Evolutionary conservation across 1,140 invertebrate species (phyloP).

Genomic region (Eueides isabella): DNA sequence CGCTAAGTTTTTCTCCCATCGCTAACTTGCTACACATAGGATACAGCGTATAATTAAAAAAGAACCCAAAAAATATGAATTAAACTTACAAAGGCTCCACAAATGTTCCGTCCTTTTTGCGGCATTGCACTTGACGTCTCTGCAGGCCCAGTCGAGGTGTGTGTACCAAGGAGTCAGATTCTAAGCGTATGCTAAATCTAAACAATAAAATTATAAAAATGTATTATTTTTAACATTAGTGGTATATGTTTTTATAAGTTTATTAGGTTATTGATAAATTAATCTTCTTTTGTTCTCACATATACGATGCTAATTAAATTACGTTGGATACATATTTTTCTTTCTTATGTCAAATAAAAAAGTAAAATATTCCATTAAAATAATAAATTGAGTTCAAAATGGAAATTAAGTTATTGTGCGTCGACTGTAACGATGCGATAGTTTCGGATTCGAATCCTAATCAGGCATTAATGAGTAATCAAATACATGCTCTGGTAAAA

Average conservation of each 20-base stretch:
- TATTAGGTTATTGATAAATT: too few species aligned
- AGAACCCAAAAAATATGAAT: background rate
- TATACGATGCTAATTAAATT: background rate
- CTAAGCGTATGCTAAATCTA: slow-evolving; percentile 50
- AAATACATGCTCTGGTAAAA: too few species aligned
- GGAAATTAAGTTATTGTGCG: too few species aligned
- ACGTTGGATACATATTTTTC: background rate
- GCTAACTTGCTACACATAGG: too few species aligned
- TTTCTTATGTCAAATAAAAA: too few species aligned
- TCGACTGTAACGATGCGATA: too few species aligned
- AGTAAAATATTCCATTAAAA: too few species aligned
- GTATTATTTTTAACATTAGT: too few species aligned
- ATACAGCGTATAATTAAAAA: background rate
- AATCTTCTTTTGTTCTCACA: background rate
- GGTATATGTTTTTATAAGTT: too few species aligned
- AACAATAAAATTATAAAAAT: background rate
- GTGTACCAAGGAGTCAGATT: slow-evolving; percentile 67
- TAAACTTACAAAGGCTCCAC: slow-evolving; percentile 67
- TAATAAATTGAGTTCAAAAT: too few species aligned
- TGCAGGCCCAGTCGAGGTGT: slow-evolving; percentile 69
- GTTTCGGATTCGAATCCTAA: too few species aligned
- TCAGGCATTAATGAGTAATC: too few species aligned
- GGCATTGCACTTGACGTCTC: slow-evolving; percentile 69
- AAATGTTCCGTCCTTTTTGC: slow-evolving; percentile 62
- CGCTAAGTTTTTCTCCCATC: background rate